Percentiles rank a stretch among this genome's conserved stretches.
phyloP scores from a whole-genome alignment of 2,888 invertebrate genomes.

The Oscheius sp. region DNA sequence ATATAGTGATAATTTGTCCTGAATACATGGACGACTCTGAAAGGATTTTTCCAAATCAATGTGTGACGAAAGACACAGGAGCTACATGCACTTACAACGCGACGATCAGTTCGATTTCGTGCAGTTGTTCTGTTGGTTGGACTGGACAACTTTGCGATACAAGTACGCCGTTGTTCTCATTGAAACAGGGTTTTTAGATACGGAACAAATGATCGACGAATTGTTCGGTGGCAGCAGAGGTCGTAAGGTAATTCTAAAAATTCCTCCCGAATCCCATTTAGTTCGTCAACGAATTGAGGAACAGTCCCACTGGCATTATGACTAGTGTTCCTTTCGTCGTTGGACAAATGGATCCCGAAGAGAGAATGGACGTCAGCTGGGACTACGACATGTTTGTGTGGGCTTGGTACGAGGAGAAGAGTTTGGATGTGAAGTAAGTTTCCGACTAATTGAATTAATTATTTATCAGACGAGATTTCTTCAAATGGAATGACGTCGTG shows the following conservation, averaged over 20 bases:
- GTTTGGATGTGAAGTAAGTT: slow-evolving; percentile 38
- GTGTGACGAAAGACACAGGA: too few relatives aligned
- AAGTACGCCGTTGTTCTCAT: slow-evolving; percentile 26
- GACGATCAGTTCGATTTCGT: slow-evolving; percentile 32
- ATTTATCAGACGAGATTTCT: slow-evolving; percentile 39
- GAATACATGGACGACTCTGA: too few relatives aligned
- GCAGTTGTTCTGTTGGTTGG: slow-evolving; percentile 31
- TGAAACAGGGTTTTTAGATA: too few relatives aligned
- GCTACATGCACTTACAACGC: slow-evolving; percentile 39
- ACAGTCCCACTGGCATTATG: slow-evolving; percentile 46
- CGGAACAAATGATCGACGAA: too few relatives aligned
- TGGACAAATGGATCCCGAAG: slow-evolving; percentile 28
- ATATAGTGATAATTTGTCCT: too few relatives aligned
- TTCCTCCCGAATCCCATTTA: slow-evolving; percentile 19
- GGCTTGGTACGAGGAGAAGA: slow-evolving; percentile 53
- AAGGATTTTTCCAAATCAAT: too few relatives aligned
- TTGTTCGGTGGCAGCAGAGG: too few relatives aligned
- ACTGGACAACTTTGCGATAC: slow-evolving; percentile 33
- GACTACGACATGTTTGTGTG: slow-evolving; percentile 48
- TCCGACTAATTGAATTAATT: not conserved
- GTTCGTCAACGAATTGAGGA: slow-evolving; percentile 48
- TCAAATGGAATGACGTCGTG: slow-evolving; percentile 52
- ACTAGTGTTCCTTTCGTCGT: slow-evolving; percentile 55
- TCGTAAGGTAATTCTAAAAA: too few relatives aligned
- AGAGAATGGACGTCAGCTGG: slow-evolving; percentile 49